Percentiles rank a stretch among this genome's conserved stretches.
Evolutionary conservation across 2,888 invertebrate species (phyloP).

Genomic region (Watsonalla cultraria): DNA sequence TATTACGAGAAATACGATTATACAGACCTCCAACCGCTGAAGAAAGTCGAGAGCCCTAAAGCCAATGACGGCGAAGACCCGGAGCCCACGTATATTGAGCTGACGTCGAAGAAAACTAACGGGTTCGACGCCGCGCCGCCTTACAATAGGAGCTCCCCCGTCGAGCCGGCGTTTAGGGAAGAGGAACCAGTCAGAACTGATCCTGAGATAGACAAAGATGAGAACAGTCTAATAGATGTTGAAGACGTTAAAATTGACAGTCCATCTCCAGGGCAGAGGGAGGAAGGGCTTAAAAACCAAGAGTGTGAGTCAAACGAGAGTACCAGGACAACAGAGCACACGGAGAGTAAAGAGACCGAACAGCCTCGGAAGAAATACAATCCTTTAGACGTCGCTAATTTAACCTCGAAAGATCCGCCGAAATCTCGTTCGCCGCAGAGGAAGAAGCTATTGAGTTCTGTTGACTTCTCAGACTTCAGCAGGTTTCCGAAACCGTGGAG

Average conservation of each 20-base stretch:
- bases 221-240: slow-evolving; percentile 69
- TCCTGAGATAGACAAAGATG: slow-evolving; percentile 71
- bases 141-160: slow-evolving; percentile 50
- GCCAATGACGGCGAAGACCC: slow-evolving; percentile 49
- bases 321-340: slow-evolving; percentile 49
- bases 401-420: slow-evolving; percentile 80
- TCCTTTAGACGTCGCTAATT: slow-evolving; percentile 81
- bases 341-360: slow-evolving; percentile 48
- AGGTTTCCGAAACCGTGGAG: slow-evolving; percentile 81
- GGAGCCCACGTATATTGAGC: slow-evolving; percentile 69
- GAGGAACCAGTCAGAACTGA: slow-evolving; percentile 65
- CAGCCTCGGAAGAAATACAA: slow-evolving; percentile 68
- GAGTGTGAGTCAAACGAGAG: slow-evolving; percentile 35
- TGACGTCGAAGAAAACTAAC: slow-evolving; percentile 61
- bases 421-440: slow-evolving; percentile 69
- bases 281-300: slow-evolving; percentile 27
- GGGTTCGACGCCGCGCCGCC: slow-evolving; percentile 44
- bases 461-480: slow-evolving; percentile 58
- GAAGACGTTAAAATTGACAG: slow-evolving; percentile 66
- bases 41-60: slow-evolving; percentile 68
- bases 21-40: slow-evolving; percentile 62
- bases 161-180: slow-evolving; percentile 63
- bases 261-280: slow-evolving; percentile 39
- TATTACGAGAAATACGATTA: slow-evolving; percentile 68
- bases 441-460: slow-evolving; percentile 65